These are phyloP conservation scores for Peromyscus polionotus DNA, from an alignment of 2,113 vertebrate species.

Conservation along the genomic window DNA sequence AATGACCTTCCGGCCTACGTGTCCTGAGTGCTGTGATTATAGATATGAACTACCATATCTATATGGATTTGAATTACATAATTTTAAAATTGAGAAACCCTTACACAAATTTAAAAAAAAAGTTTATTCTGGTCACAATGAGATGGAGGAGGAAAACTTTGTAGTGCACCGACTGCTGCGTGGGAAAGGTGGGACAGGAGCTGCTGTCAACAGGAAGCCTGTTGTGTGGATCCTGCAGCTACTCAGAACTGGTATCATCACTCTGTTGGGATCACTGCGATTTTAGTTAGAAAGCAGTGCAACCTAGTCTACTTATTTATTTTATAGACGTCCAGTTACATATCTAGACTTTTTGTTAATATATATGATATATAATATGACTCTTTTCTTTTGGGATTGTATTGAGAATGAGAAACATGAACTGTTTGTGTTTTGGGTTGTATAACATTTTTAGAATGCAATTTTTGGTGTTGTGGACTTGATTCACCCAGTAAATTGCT, in stretches of 20 bases:
- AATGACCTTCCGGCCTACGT: neutral
- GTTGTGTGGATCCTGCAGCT: accelerated
- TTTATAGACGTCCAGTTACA: too few species aligned
- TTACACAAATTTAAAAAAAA: neutral
- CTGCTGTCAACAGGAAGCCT: accelerated
- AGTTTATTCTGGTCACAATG: neutral
- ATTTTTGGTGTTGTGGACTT: neutral
- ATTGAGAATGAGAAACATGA: neutral
- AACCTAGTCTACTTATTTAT: neutral
- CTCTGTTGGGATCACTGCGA: neutral
- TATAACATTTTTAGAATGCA: neutral
- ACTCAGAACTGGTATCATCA: neutral
- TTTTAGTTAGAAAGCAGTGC: accelerated
- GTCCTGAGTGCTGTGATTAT: neutral
- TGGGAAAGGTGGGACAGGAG: neutral
- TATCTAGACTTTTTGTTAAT: neutral
- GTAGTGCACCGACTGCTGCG: neutral
- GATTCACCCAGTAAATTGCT: neutral
- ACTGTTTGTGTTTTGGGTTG: neutral
- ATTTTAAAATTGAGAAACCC: neutral
- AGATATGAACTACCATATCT: neutral
- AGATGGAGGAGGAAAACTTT: neutral
- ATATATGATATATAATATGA: neutral
- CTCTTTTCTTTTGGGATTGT: neutral
- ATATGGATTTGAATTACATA: neutral